Evolutionary conservation across 2,113 vertebrate genomes (phyloP), one percentile per base, ranked within the genome.

Genomic region (Podarcis cretensis): DNA sequence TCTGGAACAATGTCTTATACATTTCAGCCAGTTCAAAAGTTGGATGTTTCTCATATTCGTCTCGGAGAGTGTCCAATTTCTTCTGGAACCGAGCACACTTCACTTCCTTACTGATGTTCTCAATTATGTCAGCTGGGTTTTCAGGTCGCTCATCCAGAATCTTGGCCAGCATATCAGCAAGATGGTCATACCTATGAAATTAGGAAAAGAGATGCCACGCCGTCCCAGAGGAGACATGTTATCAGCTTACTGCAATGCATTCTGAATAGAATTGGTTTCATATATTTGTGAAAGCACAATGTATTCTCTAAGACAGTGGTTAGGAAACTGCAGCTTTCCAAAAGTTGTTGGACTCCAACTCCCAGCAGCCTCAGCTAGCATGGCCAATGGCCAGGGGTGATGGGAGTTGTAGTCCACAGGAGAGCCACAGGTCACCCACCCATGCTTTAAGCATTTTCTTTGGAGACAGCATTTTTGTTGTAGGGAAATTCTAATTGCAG

Each of bases 111-210:
- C 99, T 99, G 93, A 99, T 96, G 81, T 97, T 97, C 94, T 99
- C 98, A 76, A 99, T 89, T 90, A 99, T 96, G 71, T 99, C 99
- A 80, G 98, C 97, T 18, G 91, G 95, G 90, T 99, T 95, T 65
- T 94, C 65, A 2, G 98, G 98, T 77, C 93, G 97, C 89, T 99
- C 98, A 77, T 99, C 97, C 96, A 99, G 96, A 89, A 99, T 95
- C 93, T 97, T 98, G 63, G 95, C 95, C 87, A 99, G 95, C 84
- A 98, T 9, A 30, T 92, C 93, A 63, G 97, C 97, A 83, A 99
- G 96, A 94, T 99, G 99, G 90, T 99, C 98, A 23, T 99, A 99
- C 73, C 99, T 99, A 90, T 85, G 54, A 86, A 40, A 85, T 92
- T 89, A 81, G 85, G 40, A 35, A 54, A 59, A 90, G 76, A 14